Evolutionary conservation across 2,113 vertebrate species (phyloP).

Genomic region (mouse (Mus musculus)): DNA sequence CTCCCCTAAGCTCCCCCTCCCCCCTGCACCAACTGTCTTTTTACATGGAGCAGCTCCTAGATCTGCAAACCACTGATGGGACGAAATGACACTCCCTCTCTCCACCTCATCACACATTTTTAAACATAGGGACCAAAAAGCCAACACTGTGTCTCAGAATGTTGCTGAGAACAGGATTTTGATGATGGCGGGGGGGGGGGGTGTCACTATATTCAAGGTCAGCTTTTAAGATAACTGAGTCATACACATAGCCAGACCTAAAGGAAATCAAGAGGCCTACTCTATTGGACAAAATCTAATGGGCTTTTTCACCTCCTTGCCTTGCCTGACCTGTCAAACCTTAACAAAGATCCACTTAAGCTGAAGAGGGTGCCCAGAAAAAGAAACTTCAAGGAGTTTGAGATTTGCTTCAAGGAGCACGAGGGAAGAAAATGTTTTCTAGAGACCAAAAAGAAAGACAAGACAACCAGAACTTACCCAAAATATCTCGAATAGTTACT

Average conservation of each 20-base stretch:
- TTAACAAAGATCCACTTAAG: background rate
- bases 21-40: background rate
- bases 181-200: background rate
- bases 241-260: background rate
- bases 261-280: background rate
- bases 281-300: background rate
- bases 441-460: background rate
- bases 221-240: background rate
- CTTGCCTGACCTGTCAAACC: background rate
- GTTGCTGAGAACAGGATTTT: background rate
- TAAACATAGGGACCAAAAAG: background rate
- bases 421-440: background rate
- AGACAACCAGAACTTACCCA: background rate
- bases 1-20: background rate
- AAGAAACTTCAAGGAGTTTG: background rate
- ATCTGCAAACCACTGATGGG: background rate
- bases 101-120: background rate
- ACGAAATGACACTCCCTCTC: background rate
- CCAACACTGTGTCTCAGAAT: background rate
- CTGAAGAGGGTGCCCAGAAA: background rate
- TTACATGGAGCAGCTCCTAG: background rate
- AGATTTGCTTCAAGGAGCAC: background rate
- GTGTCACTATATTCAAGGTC: background rate
- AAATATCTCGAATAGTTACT: conserved; percentile 3
- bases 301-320: background rate